Percentiles rank a stretch among this genome's conserved stretches.
phyloP scores from a whole-genome alignment of 2,888 invertebrate genomes.

The Euclidia mi region DNA sequence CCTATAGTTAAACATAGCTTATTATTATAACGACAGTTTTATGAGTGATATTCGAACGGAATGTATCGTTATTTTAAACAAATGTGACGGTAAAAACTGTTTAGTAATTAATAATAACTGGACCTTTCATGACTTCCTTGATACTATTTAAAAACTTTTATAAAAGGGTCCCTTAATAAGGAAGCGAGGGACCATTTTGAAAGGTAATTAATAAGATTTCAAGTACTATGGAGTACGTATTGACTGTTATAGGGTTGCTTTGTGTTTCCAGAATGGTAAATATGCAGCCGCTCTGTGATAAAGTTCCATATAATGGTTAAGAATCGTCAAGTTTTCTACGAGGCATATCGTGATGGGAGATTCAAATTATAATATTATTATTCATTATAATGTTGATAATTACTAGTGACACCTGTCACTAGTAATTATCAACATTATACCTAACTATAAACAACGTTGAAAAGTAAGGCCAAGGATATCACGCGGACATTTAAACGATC shows the following conservation, averaged over 20 bases:
- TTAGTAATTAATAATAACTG: constrained; percentile 48
- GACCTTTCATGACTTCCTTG: constrained; percentile 65
- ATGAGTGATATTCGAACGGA: constrained; percentile 71
- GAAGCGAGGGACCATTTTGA: constrained; percentile 8
- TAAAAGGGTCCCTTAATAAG: constrained; percentile 1
- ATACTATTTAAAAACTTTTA: constrained; percentile 20
- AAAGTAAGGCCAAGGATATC: no score
- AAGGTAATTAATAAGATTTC: constrained; percentile 2
- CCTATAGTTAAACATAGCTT: constrained; percentile 63
- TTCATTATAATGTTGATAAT: no score
- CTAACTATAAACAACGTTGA: no score
- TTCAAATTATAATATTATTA: no score
- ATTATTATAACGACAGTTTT: constrained; percentile 75
- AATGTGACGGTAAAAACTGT: constrained; percentile 64
- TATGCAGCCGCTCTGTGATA: no score
- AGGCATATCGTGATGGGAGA: no score
- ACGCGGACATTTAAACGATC: no score
- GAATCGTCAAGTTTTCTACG: no score
- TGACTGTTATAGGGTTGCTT: background rate
- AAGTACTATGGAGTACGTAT: constrained; percentile 2
- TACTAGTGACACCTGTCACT: no score
- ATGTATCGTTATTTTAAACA: constrained; percentile 71
- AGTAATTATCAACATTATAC: no score
- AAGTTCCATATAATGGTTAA: no score
- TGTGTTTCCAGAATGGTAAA: no score